Conservation (phyloP, 2,888 invertebrate genomes). For the Elegia similella region DNA sequence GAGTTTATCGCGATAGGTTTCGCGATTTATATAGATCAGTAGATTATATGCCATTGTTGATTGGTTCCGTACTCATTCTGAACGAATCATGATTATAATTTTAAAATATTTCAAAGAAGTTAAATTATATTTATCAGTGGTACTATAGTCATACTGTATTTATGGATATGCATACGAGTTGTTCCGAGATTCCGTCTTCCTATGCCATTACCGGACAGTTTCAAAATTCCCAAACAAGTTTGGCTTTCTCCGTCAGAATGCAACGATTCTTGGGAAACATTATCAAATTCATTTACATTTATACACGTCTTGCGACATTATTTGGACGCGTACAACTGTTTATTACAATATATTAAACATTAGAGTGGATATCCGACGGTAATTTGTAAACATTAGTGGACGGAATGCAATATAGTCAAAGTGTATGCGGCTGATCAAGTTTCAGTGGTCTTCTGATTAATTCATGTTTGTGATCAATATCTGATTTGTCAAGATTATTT, state of each 20-base stretch:
- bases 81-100: no score
- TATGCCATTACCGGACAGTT: slow-evolving; percentile 34
- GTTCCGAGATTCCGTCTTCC: background rate
- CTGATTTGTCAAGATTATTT: no score
- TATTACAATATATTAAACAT: slow-evolving; percentile 28
- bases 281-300: slow-evolving; percentile 54
- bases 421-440: background rate
- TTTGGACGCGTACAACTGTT: slow-evolving; percentile 22
- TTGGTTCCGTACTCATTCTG: no score
- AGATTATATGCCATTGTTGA: no score
- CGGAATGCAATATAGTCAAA: slow-evolving; percentile 3
- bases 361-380: slow-evolving; percentile 18
- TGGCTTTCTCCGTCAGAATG: slow-evolving; percentile 53
- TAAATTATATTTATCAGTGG: no score
- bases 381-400: slow-evolving; percentile 26
- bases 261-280: slow-evolving; percentile 57
- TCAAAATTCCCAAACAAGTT: slow-evolving; percentile 58
- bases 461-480: no score
- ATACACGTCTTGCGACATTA: slow-evolving; percentile 25
- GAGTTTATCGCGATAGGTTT: no score
- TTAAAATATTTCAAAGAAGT: no score
- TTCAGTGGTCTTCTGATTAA: background rate
- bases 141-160: no score
- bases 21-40: no score
- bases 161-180: slow-evolving; percentile 1